phyloP scores from a whole-genome alignment of 2,888 invertebrate species.

The Achlya flavicornis region DNA sequence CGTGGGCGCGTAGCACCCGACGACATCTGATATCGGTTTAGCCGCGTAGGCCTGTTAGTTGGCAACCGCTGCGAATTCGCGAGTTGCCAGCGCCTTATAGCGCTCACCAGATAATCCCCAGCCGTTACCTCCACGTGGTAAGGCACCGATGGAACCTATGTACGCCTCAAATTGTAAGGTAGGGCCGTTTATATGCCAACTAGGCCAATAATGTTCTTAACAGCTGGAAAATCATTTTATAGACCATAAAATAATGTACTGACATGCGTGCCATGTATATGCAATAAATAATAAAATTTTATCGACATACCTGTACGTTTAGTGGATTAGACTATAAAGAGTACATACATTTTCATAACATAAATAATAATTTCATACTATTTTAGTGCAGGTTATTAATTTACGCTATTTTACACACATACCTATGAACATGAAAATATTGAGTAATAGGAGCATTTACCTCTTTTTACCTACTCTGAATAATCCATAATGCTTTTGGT shows the following conservation, averaged over 20 bases:
- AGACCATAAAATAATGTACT: neutral
- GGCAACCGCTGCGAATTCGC: slow-evolving; percentile 74
- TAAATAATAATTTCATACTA: no score
- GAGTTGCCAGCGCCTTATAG: slow-evolving; percentile 64
- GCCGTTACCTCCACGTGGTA: slow-evolving; percentile 51
- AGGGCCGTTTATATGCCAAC: slow-evolving; percentile 12
- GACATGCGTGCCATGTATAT: neutral
- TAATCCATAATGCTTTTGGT: no score
- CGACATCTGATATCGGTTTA: slow-evolving; percentile 63
- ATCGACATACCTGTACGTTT: no score
- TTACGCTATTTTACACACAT: no score
- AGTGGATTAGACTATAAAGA: no score
- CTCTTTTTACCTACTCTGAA: no score
- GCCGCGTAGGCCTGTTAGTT: slow-evolving; percentile 67
- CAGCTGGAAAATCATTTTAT: neutral
- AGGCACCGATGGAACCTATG: slow-evolving; percentile 36
- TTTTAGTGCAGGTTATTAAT: no score
- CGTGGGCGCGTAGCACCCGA: slow-evolving; percentile 53
- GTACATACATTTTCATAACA: no score
- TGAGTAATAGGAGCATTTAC: no score
- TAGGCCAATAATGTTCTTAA: slow-evolving; percentile 9
- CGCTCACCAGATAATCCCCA: slow-evolving; percentile 48
- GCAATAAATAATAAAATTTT: no score
- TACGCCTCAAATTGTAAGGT: slow-evolving; percentile 30
- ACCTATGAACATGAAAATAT: no score